Evolutionary conservation across 2,113 vertebrate genomes (phyloP), one percentile per base, ranked within the genome.

Genomic region (Rhea pennata): DNA sequence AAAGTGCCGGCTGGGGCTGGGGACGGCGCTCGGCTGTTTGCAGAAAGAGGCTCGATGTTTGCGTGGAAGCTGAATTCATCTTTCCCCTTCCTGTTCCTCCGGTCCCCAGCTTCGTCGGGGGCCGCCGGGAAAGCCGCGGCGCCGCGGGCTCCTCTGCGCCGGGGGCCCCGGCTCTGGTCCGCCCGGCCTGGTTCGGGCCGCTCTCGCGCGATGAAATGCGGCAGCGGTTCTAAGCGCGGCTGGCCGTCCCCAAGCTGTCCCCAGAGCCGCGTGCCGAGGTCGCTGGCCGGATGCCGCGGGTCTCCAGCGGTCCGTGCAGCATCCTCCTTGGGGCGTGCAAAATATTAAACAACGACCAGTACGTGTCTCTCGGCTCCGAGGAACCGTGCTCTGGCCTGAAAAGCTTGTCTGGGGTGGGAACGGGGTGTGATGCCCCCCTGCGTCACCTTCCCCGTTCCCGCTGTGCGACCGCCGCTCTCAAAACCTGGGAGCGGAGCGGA

Each of bases 261-360:
- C 46, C 46, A 48, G 33, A 50, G 51, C 12, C 0, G 0, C 23
- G 2, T 2, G 27, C 65, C 0, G 0, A 39, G 75, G 58, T 40
- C 5, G 1, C 0, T 65, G 62, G 23, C 36, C 26, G 0, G 72
- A 14, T 71, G 33, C 59, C 88, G 59, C 1, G 0, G 59, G 44
- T 40, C 65, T 44, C 17, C 17, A 19, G 12, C 2, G 22, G 48
- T 81, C 84, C 24, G 0, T 53, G 61, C 1, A 9, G 29, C 73
- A 16, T 90, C 86, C 84, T 0, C 0, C 80, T 56, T 73, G 84
- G 84, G 84, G 46, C 14, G 0, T 1, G 5, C 44, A 29, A 9
- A 54, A 59, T 6, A 12, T 20, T 4, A 59, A 61, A n/a, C 0
- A 2, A 19, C 29, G 51, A 27, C 27, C 4, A 16, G 7, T 31